A percentile compares a stretch with the other conserved stretches of the same genome.
Evolutionary conservation across 2,113 vertebrate genomes (phyloP).

Genomic region (Malurus elegans): DNA sequence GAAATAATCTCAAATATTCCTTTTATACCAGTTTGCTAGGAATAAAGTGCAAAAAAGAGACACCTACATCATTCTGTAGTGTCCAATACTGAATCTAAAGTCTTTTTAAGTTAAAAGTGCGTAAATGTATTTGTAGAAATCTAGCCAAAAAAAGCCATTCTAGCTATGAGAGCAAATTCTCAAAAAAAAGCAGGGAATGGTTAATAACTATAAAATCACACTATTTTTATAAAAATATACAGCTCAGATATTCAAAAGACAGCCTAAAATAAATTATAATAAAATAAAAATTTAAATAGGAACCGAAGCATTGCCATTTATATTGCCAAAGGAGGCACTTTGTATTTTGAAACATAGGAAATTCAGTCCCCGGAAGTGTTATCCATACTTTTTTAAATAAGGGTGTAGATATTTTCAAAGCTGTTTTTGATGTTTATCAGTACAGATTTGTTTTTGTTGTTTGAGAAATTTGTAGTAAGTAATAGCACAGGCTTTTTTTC

Average conservation of each 20-base stretch:
- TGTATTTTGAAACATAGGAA: slow-evolving; percentile 69
- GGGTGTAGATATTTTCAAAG: slow-evolving; percentile 76
- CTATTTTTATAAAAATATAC: slow-evolving; percentile 49
- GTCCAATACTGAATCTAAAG: not conserved
- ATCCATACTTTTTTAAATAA: slow-evolving; percentile 62
- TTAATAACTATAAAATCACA: slow-evolving; percentile 44
- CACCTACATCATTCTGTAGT: slow-evolving; percentile 37
- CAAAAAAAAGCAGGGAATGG: slow-evolving; percentile 32
- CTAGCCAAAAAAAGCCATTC: slow-evolving; percentile 55
- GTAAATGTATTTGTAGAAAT: slow-evolving; percentile 4
- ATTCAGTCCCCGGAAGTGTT: slow-evolving; percentile 59
- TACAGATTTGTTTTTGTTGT: slow-evolving; percentile 61
- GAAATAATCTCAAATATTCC: slow-evolving; percentile 11
- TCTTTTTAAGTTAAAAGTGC: slow-evolving; percentile 8
- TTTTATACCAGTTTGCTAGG: not conserved
- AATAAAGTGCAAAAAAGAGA: slow-evolving; percentile 27
- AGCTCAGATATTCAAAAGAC: slow-evolving; percentile 60
- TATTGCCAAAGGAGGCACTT: slow-evolving; percentile 76
- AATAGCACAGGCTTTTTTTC: slow-evolving; percentile 53
- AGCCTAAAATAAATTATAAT: slow-evolving; percentile 63
- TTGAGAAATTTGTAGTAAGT: slow-evolving; percentile 63
- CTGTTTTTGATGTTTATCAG: slow-evolving; percentile 71
- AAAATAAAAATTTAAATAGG: slow-evolving; percentile 57
- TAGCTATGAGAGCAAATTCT: slow-evolving; percentile 43
- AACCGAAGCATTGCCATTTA: slow-evolving; percentile 76